phyloP scores from a whole-genome alignment of 2,797 vertebrate species.

The Menidia menidia region DNA sequence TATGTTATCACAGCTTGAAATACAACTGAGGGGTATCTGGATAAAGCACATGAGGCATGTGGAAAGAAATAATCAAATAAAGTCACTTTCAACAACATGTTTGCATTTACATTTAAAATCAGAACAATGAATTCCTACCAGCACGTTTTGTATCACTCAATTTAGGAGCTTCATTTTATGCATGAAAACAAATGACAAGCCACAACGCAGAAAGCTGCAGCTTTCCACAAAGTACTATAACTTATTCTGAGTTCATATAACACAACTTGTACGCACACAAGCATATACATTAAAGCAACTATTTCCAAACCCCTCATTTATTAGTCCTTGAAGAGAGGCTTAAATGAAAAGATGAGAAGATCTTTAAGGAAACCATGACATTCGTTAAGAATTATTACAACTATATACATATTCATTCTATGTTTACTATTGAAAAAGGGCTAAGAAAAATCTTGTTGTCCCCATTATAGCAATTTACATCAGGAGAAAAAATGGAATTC shows the following conservation, averaged over 20 bases:
- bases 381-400: background rate
- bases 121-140: background rate
- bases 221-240: background rate
- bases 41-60: background rate
- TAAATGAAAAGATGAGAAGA: background rate
- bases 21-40: background rate
- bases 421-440: background rate
- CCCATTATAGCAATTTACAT: too few species aligned
- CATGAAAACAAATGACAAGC: background rate
- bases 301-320: background rate
- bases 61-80: background rate
- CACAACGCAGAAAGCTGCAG: background rate
- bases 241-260: background rate
- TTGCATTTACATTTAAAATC: background rate
- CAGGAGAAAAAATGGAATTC: background rate
- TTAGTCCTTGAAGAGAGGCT: background rate
- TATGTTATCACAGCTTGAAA: slow-evolving; percentile 1
- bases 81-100: background rate
- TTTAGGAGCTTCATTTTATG: background rate
- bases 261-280: background rate
- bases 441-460: background rate
- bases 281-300: background rate
- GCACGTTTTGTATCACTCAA: background rate
- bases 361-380: background rate
- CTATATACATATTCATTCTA: background rate